Base-by-base conservation (phyloP, 2,888 invertebrate genomes). In the Caenorhabditis becei region DNA sequence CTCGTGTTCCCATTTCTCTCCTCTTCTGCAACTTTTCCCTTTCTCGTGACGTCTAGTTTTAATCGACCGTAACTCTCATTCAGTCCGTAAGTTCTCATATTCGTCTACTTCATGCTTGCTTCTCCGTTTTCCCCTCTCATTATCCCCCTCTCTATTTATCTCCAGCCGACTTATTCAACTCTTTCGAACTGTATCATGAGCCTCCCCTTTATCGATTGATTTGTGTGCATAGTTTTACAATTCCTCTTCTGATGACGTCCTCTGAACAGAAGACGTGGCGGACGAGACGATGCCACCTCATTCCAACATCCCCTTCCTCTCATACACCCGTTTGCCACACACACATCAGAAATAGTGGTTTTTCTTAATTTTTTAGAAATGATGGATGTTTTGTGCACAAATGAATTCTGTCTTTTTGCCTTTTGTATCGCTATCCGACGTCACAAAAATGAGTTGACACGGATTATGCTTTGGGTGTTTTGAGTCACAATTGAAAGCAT, bases 1-100 rank as follows among this genome's bases (percentile, higher is more conserved):
- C 66, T 58, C 66, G 66, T 61, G 63, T 32, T 72, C 65, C 63
- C 14, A 8, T 14, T 49, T 51, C 16, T 53, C 49, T 61, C 47
- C 44, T 1, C 23, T 67, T 44, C 28, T 41, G 41, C 58, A 18
- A 10, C 32, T 65, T 56, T 63, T 41, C 54, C 49, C 47, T 41
- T 54, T 20, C 37, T 61, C 66, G 23, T 32, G 41, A 32, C 18
- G 35, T 35, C 35, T 63, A 71, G 70, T 79, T 58, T 72, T 62
- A 67, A 61, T 72, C 63, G 28, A 51, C 51, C 23, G 37, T 74
- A 74, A 72, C 65, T 66, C 56, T 49, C 56, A 61, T 63, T 63
- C 63, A 63, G 49, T 63, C 53, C 28, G 41, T 72, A 56, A 61
- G 59, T 67, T 77, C 67, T 77, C 75, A 77, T 77, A 26, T 62